Evolutionary conservation across 2,113 vertebrate species (phyloP).

Genomic region (Morone chrysops): DNA sequence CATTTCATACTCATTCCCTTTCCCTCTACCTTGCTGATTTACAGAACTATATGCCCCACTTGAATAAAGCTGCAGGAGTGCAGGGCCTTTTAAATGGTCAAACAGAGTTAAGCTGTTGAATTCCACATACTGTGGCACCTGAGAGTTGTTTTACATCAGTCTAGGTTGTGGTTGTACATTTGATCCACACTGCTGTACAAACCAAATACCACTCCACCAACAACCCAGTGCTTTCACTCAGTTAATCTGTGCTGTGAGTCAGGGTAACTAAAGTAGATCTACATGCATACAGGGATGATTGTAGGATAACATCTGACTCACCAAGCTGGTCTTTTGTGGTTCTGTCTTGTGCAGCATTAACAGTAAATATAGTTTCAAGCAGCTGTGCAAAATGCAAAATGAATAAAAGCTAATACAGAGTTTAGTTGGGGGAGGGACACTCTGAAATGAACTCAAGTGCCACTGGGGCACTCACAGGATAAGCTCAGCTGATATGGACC

Average conservation of each 20-base stretch:
- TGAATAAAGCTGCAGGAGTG: conserved; percentile 27
- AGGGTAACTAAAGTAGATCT: conserved; percentile 34
- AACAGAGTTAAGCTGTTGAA: conserved; percentile 12
- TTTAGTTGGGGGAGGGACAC: conserved; percentile 22
- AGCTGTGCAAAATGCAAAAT: conserved; percentile 11
- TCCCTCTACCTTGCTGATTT: conserved; percentile 55
- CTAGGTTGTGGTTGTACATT: conserved; percentile 18
- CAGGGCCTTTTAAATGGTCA: conserved; percentile 8
- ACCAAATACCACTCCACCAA: conserved; percentile 25
- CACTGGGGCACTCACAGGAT: conserved; percentile 57
- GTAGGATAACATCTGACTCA: conserved; percentile 36
- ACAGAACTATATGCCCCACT: conserved; percentile 42
- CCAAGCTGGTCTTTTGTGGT: not conserved
- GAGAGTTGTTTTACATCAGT: conserved; percentile 44
- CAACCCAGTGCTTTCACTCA: conserved; percentile 34
- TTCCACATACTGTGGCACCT: conserved; percentile 29
- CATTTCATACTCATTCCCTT: conserved; percentile 36
- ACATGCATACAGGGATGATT: conserved; percentile 19
- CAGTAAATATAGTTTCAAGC: conserved; percentile 5
- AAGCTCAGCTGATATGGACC: conserved; percentile 69
- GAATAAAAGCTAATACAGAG: conserved; percentile 15
- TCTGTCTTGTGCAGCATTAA: conserved; percentile 2
- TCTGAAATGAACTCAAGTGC: conserved; percentile 45
- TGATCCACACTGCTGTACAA: conserved; percentile 40
- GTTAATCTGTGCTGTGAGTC: conserved; percentile 32